Conservation (phyloP, 2,113 vertebrate species). For the Pteruthius melanotis region DNA sequence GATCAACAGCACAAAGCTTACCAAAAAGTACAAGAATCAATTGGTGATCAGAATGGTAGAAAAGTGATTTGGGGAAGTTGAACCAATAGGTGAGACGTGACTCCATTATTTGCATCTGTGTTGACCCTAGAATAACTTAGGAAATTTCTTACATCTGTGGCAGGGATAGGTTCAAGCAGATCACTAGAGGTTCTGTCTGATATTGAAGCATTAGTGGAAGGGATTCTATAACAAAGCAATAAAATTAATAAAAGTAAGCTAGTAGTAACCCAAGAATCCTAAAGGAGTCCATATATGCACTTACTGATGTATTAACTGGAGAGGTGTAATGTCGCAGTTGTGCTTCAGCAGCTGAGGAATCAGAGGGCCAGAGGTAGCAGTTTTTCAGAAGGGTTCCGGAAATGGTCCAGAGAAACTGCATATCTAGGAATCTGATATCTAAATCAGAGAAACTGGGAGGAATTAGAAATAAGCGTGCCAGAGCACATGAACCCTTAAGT, state of each 20-base stretch:
- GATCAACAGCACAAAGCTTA: not conserved
- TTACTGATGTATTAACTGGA: not conserved
- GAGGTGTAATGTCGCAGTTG: not conserved
- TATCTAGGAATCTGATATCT: not conserved
- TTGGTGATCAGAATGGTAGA: not conserved
- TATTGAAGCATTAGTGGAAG: not conserved
- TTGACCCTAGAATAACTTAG: not conserved
- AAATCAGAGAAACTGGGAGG: not conserved
- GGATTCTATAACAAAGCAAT: not conserved
- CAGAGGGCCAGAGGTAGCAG: not conserved
- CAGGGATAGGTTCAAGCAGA: not conserved
- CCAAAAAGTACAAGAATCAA: not conserved
- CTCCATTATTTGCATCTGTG: not conserved
- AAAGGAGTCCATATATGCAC: not conserved
- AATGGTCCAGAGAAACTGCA: not conserved
- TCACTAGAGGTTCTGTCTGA: not conserved
- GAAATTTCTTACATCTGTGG: not conserved
- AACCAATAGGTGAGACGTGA: not conserved
- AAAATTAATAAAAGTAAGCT: not conserved
- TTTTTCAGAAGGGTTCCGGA: not conserved
- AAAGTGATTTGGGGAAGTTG: not conserved
- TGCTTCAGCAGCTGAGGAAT: not conserved
- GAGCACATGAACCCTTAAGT: accelerated
- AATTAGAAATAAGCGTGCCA: not conserved
- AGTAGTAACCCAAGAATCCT: not conserved